These are phyloP conservation scores for Listronotus bonariensis DNA, from an alignment of 1,140 invertebrate genomes.

Conservation along the genomic window DNA sequence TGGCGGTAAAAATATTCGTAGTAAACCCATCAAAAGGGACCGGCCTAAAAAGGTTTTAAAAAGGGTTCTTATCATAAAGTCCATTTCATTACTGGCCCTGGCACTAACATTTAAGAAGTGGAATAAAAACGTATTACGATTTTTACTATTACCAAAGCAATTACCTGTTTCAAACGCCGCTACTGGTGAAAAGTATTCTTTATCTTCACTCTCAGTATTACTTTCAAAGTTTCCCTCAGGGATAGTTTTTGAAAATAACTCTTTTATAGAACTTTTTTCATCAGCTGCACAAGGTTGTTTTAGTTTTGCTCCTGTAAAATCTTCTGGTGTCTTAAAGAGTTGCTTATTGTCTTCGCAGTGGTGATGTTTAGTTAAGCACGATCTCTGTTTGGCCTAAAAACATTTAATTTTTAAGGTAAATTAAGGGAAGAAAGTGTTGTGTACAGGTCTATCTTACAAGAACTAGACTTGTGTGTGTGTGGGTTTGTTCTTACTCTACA, in stretches of 20 bases:
- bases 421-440: too few species aligned
- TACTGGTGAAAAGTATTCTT: conserved; percentile 17
- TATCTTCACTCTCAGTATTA: conserved; percentile 13
- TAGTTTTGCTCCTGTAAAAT: not conserved
- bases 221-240: conserved; percentile 9
- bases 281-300: not conserved
- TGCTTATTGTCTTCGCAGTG: not conserved
- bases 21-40: too few species aligned
- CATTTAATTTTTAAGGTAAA: not conserved
- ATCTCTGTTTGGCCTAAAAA: conserved; percentile 12
- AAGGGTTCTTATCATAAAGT: too few species aligned
- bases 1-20: too few species aligned
- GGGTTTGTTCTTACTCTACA: too few species aligned
- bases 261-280: conserved; percentile 7
- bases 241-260: conserved; percentile 8
- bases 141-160: too few species aligned
- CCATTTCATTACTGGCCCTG: too few species aligned
- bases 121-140: too few species aligned
- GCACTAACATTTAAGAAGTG: too few species aligned
- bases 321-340: not conserved
- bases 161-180: not conserved
- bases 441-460: too few species aligned
- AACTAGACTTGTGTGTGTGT: too few species aligned
- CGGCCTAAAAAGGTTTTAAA: too few species aligned
- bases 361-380: not conserved